phyloP scores from a whole-genome alignment of 2,113 vertebrate genomes.

The human region GRCh38 chr15:48262001-48262500 shows the following conservation, averaged over 20 bases:
- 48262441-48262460: background rate
- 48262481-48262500: background rate
- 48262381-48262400: background rate
- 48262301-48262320: background rate
- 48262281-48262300: background rate
- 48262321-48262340: background rate
- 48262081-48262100: background rate
- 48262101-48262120: background rate
- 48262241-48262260: background rate
- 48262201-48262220: rapidly evolving
- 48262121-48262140: background rate
- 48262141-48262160: background rate
- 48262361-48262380: background rate
- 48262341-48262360: background rate
- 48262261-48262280: background rate
- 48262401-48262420: too few relatives aligned
- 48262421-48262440: background rate
- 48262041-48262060: background rate
- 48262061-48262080: background rate
- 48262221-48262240: background rate
- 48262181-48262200: background rate
- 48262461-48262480: background rate
- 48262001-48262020: constrained; percentile 13
- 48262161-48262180: background rate
- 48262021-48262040: constrained; percentile 23